These are phyloP conservation scores for Dynastes hyllus DNA, from an alignment of 2,888 invertebrate genomes.

Conservation along the genomic window DNA sequence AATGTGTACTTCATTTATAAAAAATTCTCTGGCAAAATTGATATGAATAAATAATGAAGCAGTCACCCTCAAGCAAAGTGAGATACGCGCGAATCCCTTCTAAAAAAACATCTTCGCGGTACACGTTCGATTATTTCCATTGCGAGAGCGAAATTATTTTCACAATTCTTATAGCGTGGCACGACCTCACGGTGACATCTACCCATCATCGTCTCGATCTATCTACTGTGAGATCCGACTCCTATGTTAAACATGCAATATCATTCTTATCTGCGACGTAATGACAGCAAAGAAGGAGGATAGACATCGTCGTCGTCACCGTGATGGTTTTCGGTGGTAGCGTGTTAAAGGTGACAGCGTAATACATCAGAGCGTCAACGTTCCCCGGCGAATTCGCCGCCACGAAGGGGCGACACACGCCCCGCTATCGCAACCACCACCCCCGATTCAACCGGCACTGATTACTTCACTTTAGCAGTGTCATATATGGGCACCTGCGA, in stretches of 20 bases:
- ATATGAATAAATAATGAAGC: too few relatives aligned
- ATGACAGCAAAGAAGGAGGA: slow-evolving; percentile 36
- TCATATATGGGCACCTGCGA: slow-evolving; percentile 51
- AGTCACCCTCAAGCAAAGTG: too few relatives aligned
- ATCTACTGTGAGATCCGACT: slow-evolving; percentile 33
- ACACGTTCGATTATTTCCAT: not conserved
- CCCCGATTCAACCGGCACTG: slow-evolving; percentile 49
- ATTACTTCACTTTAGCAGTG: slow-evolving; percentile 50
- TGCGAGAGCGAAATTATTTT: slow-evolving; percentile 23
- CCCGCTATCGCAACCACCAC: slow-evolving; percentile 20
- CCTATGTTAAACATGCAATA: slow-evolving; percentile 46
- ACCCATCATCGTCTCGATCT: slow-evolving; percentile 19
- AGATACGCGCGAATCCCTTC: too few relatives aligned
- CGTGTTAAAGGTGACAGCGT: slow-evolving; percentile 46
- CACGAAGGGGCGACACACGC: not conserved
- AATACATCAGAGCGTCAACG: slow-evolving; percentile 44
- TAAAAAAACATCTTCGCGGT: not conserved
- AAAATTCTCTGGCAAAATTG: too few relatives aligned
- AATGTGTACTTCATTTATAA: too few relatives aligned
- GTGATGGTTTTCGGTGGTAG: slow-evolving; percentile 42
- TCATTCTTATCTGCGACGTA: slow-evolving; percentile 42
- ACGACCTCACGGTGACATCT: not conserved
- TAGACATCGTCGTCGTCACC: slow-evolving; percentile 24
- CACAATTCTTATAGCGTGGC: not conserved
- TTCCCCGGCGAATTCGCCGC: slow-evolving; percentile 17